Evolutionary conservation across 2,113 vertebrate species (phyloP).

Genomic region (Ammodytes marinus): DNA sequence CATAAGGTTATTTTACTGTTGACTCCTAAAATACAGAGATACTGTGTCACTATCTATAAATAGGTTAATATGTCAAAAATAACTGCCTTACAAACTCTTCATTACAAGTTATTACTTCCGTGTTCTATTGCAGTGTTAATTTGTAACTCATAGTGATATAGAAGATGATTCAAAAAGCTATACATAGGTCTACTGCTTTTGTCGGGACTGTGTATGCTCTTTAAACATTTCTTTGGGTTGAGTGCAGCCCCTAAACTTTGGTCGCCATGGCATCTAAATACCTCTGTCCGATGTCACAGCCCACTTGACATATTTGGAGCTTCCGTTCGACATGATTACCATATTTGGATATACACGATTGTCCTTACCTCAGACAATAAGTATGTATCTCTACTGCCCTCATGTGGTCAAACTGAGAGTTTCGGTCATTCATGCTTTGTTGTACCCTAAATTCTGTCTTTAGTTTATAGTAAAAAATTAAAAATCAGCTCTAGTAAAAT

Average conservation of each 20-base stretch:
- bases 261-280: neutral
- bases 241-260: neutral
- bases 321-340: slow-evolving; percentile 13
- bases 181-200: too few relatives aligned
- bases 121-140: neutral
- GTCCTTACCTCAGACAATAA: neutral
- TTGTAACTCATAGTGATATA: neutral
- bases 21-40: neutral
- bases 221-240: neutral
- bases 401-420: slow-evolving; percentile 32
- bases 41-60: neutral
- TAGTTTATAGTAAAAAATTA: neutral
- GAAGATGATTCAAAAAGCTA: neutral
- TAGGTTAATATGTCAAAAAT: too few relatives aligned
- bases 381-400: slow-evolving; percentile 44
- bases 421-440: neutral
- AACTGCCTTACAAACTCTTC: neutral
- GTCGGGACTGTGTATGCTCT: neutral
- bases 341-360: slow-evolving; percentile 9
- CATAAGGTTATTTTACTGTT: too few relatives aligned
- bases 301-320: neutral
- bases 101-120: neutral
- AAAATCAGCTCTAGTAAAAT: neutral
- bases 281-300: neutral
- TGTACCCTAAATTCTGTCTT: neutral